phyloP scores from a whole-genome alignment of 2,797 vertebrate species.

The Muscicapa striata region DNA sequence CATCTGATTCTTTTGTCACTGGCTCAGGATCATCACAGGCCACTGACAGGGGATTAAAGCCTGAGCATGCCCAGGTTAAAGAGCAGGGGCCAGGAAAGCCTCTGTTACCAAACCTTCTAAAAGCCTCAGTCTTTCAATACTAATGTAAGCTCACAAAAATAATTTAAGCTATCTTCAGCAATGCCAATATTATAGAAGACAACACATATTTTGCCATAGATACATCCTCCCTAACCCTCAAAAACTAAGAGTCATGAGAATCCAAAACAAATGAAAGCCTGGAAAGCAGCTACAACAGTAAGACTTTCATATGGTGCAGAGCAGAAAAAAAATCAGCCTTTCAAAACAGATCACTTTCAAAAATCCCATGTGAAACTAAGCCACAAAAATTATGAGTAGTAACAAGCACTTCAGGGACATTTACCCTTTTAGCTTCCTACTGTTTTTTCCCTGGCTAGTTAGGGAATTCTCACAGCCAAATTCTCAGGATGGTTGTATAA shows the following conservation, averaged over 20 bases:
- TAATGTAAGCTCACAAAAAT: not conserved
- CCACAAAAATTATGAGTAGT: not conserved
- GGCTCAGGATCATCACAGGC: not conserved
- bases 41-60: not conserved
- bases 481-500: not conserved
- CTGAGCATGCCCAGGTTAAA: not conserved
- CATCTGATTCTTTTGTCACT: not conserved
- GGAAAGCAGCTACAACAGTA: not conserved
- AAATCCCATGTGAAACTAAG: not conserved
- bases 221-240: not conserved
- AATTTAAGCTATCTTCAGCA: not conserved
- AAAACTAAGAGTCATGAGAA: not conserved
- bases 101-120: not conserved
- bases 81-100: not conserved
- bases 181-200: not conserved
- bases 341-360: not conserved
- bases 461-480: not conserved
- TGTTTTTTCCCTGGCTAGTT: not conserved
- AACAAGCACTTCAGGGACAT: not conserved
- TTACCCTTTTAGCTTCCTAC: not conserved
- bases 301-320: not conserved
- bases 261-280: constrained; percentile 14
- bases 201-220: not conserved
- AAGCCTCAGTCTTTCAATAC: not conserved
- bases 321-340: not conserved